Evolutionary conservation across 1,140 invertebrate species (phyloP).

Genomic region (Dendrolimus punctatus): DNA sequence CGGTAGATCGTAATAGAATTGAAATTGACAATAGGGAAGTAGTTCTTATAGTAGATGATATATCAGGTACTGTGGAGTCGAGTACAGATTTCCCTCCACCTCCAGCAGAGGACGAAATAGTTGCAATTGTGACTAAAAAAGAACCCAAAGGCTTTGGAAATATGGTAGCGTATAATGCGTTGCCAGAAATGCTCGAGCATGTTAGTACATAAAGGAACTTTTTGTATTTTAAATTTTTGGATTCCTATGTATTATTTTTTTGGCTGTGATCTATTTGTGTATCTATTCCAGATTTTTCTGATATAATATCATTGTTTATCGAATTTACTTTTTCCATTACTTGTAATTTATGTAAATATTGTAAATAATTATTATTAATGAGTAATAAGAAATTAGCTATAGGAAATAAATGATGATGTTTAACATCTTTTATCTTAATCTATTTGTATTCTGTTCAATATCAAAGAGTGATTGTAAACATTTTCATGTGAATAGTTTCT

Average conservation of each 20-base stretch:
- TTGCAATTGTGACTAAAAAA: conserved; percentile 68
- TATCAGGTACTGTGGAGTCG: conserved; percentile 34
- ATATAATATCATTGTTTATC: conserved; percentile 15
- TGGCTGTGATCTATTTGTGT: conserved; percentile 33
- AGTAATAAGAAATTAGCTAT: conserved; percentile 26
- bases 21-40: conserved; percentile 65
- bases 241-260: conserved; percentile 18
- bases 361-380: conserved; percentile 28
- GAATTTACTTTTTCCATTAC: conserved; percentile 33
- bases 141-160: conserved; percentile 61
- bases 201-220: conserved; percentile 38
- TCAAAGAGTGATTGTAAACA: conserved; percentile 48
- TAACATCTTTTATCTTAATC: conserved; percentile 59
- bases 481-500: conserved; percentile 64
- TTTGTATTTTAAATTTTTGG: conserved; percentile 16
- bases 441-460: conserved; percentile 58
- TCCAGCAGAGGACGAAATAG: conserved; percentile 64
- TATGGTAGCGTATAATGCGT: conserved; percentile 68
- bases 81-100: conserved; percentile 53
- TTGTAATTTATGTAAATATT: conserved; percentile 19
- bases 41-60: conserved; percentile 64
- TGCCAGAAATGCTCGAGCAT: conserved; percentile 66
- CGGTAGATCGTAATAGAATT: conserved; percentile 57
- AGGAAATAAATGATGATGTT: conserved; percentile 34
- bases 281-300: conserved; percentile 4